These are phyloP conservation scores for Ditula angustiorana DNA, from an alignment of 2,888 invertebrate genomes.

Conservation along the genomic window DNA sequence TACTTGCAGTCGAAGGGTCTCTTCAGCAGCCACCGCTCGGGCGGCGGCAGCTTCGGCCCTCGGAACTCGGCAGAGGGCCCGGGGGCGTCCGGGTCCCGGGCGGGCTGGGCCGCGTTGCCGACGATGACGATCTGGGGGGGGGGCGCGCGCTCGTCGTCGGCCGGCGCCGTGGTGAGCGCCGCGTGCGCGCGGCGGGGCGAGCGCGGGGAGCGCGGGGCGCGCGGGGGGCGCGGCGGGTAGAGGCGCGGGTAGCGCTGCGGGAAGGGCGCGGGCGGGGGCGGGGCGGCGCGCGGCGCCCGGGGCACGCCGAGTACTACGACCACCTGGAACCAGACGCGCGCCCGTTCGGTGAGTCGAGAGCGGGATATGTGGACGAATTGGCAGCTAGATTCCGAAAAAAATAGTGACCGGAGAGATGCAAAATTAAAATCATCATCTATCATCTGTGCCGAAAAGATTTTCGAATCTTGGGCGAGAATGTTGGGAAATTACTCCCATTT, in stretches of 20 bases:
- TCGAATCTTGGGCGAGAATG: too few species aligned
- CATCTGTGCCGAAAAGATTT: too few species aligned
- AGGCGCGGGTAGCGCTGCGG: slow-evolving; percentile 45
- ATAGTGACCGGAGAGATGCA: too few species aligned
- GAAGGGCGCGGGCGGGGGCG: slow-evolving; percentile 44
- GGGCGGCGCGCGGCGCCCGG: slow-evolving; percentile 56
- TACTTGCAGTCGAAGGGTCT: slow-evolving; percentile 74
- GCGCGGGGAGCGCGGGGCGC: slow-evolving; percentile 44
- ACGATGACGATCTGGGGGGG: slow-evolving; percentile 52
- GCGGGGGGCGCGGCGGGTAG: slow-evolving; percentile 39
- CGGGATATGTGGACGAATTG: too few species aligned
- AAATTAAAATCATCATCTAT: too few species aligned
- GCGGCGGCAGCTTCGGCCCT: slow-evolving; percentile 70
- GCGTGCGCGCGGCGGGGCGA: slow-evolving; percentile 46
- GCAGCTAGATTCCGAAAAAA: too few species aligned
- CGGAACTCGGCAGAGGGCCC: slow-evolving; percentile 51
- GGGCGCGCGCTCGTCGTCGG: slow-evolving; percentile 36
- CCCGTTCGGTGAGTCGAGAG: too few species aligned
- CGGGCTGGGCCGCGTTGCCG: slow-evolving; percentile 46
- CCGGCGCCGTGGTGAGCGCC: slow-evolving; percentile 48
- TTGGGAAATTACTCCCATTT: too few species aligned
- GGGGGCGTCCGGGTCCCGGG: slow-evolving; percentile 42
- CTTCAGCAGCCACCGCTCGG: slow-evolving; percentile 79
- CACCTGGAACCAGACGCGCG: slow-evolving; percentile 69
- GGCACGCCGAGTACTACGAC: too few species aligned